Percentiles rank a stretch among this genome's conserved stretches.
phyloP scores from a whole-genome alignment of 2,113 vertebrate species.

The Aix galericulata region DNA sequence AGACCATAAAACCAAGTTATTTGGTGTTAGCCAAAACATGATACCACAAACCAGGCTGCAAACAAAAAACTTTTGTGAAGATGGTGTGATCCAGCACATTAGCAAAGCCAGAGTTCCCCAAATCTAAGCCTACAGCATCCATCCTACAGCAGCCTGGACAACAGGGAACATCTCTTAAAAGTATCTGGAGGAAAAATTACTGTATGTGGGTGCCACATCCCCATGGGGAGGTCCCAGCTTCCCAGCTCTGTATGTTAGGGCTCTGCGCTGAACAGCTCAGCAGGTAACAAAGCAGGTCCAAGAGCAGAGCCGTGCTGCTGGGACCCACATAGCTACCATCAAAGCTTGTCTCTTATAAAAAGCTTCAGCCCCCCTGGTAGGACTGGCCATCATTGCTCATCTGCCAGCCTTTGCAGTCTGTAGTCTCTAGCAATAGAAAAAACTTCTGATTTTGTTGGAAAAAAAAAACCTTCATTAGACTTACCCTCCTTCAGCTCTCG shows the following conservation, averaged over 20 bases:
- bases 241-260: neutral
- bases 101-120: neutral
- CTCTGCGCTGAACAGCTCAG: neutral
- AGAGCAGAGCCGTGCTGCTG: neutral
- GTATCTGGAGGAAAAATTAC: neutral
- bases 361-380: neutral
- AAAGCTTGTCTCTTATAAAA: neutral
- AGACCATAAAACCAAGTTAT: neutral
- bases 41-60: neutral
- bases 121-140: neutral
- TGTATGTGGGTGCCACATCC: neutral
- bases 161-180: neutral
- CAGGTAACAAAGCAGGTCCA: neutral
- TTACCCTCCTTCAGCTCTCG: constrained; percentile 87
- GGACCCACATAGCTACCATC: neutral
- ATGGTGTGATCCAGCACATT: neutral
- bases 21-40: neutral
- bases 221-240: neutral
- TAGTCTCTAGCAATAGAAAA: neutral
- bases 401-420: neutral
- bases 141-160: neutral
- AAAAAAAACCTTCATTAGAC: neutral
- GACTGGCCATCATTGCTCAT: neutral
- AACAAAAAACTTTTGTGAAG: neutral
- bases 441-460: neutral